Evolutionary conservation across 1,140 invertebrate species (phyloP), one percentile per base, ranked within the genome.

Genomic region (Megalonaias nervosa): DNA sequence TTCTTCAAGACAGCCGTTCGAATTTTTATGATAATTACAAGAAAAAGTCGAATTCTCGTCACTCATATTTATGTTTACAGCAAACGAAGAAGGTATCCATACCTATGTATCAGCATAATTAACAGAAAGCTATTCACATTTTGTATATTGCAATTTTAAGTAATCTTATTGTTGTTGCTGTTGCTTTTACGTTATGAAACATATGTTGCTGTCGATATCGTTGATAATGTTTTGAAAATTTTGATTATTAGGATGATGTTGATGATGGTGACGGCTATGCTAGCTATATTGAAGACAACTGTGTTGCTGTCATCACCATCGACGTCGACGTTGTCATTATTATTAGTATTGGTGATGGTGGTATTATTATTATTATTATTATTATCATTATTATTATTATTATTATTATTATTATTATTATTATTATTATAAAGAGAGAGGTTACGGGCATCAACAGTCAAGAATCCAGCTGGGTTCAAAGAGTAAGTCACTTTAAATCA

Each of bases 251-350:
- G 64, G 69, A 60, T 2, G 38, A 64, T 58, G 69, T 59, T 16
- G 38, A 71, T 19, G 56, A 60, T 58, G 69, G n/a, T 14, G 1
- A 71, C 1, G 31, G 57, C 31, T 0, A 71, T 56, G 69, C 56
- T 58, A 31, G 31, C 17, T 1, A 5, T 67, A 0, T n/a, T 67
- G 66, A 67, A n/a, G 66, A 67, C 31, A 26, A 67, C 31, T 19
- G 31, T 67, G 11, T 5, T 11, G 11, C 17, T 67, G 71, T 26
- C 21, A 60, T 62, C 55, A n/a, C 19, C 14, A 15, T 31, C 93
- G 91, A 96, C 97, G 58, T 94, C 94, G 64, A 94, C 94, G 38
- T 96, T 96, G 89, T 97, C 95, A 58, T 96, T 96, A 92, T 91
- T 38, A 90, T 95, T 19, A 94, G 97, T 57, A 98, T 97, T 87